These are phyloP conservation scores for Triplophysa bombifrons DNA, from an alignment of 2,797 vertebrate genomes.

Conservation along the genomic window DNA sequence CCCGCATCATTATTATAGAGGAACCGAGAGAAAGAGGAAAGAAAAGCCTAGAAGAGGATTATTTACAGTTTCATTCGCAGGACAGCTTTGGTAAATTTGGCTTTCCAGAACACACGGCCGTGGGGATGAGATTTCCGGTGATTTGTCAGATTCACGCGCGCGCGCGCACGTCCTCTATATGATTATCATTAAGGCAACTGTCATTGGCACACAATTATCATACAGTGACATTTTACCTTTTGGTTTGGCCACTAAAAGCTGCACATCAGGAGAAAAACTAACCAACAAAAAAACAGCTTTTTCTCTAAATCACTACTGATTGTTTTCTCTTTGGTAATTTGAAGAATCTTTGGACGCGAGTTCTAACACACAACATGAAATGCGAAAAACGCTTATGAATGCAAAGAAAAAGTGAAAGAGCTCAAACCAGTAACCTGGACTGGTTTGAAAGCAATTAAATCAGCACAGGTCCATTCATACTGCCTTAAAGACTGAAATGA, in stretches of 20 bases:
- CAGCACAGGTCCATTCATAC: too few species aligned
- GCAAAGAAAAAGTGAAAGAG: neutral
- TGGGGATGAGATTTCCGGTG: conserved; percentile 43
- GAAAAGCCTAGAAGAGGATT: conserved; percentile 50
- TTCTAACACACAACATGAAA: conserved; percentile 30
- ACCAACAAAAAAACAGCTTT: conserved; percentile 38
- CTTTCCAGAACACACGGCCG: conserved; percentile 48
- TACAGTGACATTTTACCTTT: conserved; percentile 83
- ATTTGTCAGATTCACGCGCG: conserved; percentile 60
- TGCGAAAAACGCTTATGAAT: neutral
- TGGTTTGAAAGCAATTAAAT: too few species aligned
- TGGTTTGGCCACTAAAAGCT: conserved; percentile 79
- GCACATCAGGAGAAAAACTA: conserved; percentile 45
- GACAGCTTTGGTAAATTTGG: conserved; percentile 61
- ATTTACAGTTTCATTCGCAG: conserved; percentile 74
- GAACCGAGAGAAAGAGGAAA: conserved; percentile 57
- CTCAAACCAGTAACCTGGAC: neutral
- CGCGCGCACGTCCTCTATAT: conserved; percentile 69
- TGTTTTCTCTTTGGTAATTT: conserved; percentile 59
- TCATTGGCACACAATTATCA: conserved; percentile 90
- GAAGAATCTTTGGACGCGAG: conserved; percentile 49
- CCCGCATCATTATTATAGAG: conserved; percentile 87
- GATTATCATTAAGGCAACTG: conserved; percentile 94
- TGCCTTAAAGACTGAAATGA: neutral
- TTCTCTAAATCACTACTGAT: conserved; percentile 53